Base-by-base conservation (phyloP, 2,113 vertebrate genomes). In the Pyrgilauda ruficollis region DNA sequence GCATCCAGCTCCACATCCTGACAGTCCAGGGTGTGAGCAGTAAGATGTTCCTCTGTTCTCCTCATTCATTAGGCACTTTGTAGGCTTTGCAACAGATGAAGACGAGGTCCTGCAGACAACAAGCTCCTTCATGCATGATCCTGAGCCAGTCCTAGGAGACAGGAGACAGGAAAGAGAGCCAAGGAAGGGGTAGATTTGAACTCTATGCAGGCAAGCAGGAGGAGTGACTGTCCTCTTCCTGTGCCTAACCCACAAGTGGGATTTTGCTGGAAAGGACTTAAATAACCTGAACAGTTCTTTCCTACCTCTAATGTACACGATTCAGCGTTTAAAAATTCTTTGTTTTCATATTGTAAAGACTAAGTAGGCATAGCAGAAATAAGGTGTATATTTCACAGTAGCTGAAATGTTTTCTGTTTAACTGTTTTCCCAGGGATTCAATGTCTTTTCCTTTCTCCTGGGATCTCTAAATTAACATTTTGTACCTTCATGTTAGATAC, bases 201-300 rank as follows among this genome's bases (percentile, higher is more conserved):
- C 31, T 90, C 21, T 46, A 7, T 0, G 1, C 0, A 3, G 30
- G 31, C 53, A 37, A 46, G 50, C 0, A 1, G 58, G 44, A 68
- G 63, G 66, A 75, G 61, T 73, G 66, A 75, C 31, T 68, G 10
- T 33, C 33, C 13, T 77, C 31, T 90, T 96, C 77, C 91, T 69
- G 24, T 55, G 31, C 44, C 31, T 80, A 46, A 83, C 77, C 50
- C 63, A 30, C 53, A 88, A 74, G 22, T 31, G 24, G 27, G 28
- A 59, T 56, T 92, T 93, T 3, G 3, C n/a, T 89, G 79, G 31
- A 47, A 89, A 75, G 52, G 55, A 47, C 9, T 78, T 63, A 80
- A 93, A 78, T 62, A 63, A 33, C 27, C 33, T 10, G 13, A 50
- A 47, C 7, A 35, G 28, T 64, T 74, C 24, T 84, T 74, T 73